Evolutionary conservation across 2,113 vertebrate species (phyloP), one percentile per base, ranked within the genome.

Genomic region (Eubucco bourcierii): DNA sequence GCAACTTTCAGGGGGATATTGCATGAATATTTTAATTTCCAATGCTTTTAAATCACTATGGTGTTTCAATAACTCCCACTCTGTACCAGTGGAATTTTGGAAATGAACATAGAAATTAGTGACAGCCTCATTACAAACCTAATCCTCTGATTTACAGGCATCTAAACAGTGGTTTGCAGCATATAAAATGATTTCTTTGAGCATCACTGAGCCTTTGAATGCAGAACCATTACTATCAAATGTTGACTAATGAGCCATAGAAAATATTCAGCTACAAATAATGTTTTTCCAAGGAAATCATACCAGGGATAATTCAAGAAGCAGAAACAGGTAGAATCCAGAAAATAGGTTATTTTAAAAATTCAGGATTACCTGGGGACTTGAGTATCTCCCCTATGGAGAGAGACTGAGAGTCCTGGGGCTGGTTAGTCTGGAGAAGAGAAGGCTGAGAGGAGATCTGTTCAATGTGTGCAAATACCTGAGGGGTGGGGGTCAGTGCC

Each of bases 221-320:
- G 39, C 50, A 78, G 50, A 91, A 88, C 87, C 70, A 71, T 94
- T 88, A 58, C 29, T 85, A 68, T 85, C 41, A 82, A 66, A 88
- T 46, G 21, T 37, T 94, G 64, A 60, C 41, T 94, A 75, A 94
- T 72, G 73, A 96, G 46, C 44, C 58, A 50, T n/a, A 85, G 72
- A 75, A 85, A 80, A 67, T 60, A 88, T 61, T 72, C 39, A 88
- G 4, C 65, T 82, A 50, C 18, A 70, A 77, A 71, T 4, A 31
- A 27, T 12, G 7, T 16, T 17, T 46, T 46, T 46, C 24, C 33
- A 55, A 71, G 67, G 60, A 87, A 71, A 52, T 41, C 4, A 0
- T 31, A 71, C 37, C 14, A 28, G 18, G 15, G 37, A 46, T 53
- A 75, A 77, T 80, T 84, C 23, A 76, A 63, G 34, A 67, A 73